phyloP scores from a whole-genome alignment of 2,888 invertebrate species.

The Euplexia lucipara region DNA sequence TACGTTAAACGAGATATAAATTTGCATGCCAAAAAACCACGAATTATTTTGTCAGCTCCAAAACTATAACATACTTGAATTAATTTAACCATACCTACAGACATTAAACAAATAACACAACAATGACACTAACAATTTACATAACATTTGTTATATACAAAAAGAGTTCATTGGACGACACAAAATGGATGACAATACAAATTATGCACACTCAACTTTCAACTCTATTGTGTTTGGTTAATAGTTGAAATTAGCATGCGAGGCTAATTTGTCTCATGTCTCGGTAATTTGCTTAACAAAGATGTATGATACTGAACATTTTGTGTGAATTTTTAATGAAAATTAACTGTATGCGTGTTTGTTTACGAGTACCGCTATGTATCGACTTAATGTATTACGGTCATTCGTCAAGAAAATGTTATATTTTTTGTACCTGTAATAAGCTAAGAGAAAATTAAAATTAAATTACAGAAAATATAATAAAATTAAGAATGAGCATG shows the following conservation, averaged over 20 bases:
- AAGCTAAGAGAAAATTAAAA: too few species aligned
- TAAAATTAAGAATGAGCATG: too few species aligned
- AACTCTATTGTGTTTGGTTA: not conserved
- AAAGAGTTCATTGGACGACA: conserved; percentile 43
- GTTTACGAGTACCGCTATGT: conserved; percentile 63
- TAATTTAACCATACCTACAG: conserved; percentile 12
- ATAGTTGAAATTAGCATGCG: conserved; percentile 28
- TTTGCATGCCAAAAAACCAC: too few species aligned
- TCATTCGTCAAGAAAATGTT: not conserved
- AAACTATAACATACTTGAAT: conserved; percentile 9
- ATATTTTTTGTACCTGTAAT: not conserved
- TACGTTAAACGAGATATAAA: too few species aligned
- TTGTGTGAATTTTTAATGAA: conserved; percentile 69
- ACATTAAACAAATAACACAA: conserved; percentile 32
- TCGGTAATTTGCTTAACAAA: conserved; percentile 73
- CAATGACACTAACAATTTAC: conserved; percentile 42
- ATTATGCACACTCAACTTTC: conserved; percentile 3
- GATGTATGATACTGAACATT: conserved; percentile 65
- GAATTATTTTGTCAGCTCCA: conserved; percentile 10
- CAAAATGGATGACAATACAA: conserved; percentile 46
- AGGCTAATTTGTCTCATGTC: conserved; percentile 38
- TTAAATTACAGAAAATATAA: too few species aligned
- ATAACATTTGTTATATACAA: conserved; percentile 39
- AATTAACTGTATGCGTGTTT: conserved; percentile 64
- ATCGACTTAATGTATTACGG: conserved; percentile 22